These are phyloP conservation scores for Macaca fascicularis DNA, from an alignment of 2,113 vertebrate genomes.

Conservation along the genomic window DNA sequence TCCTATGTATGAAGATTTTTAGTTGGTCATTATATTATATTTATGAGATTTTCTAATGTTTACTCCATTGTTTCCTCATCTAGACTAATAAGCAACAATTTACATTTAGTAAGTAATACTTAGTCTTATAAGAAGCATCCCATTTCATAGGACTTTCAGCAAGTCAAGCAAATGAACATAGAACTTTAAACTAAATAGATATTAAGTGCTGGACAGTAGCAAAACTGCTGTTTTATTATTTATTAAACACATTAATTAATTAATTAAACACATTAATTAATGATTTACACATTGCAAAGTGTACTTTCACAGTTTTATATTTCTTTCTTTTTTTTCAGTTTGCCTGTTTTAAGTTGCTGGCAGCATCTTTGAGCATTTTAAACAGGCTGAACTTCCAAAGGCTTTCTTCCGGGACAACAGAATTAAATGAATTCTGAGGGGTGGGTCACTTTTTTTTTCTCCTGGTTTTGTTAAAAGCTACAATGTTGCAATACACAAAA, in stretches of 20 bases:
- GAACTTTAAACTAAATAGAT: neutral
- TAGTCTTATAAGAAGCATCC: neutral
- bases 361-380: neutral
- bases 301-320: neutral
- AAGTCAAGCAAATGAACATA: neutral
- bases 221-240: neutral
- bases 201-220: neutral
- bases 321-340: neutral
- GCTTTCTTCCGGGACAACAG: neutral
- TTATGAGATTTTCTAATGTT: slow-evolving; percentile 31
- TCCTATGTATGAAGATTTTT: neutral
- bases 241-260: neutral
- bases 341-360: neutral
- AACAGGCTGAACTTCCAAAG: neutral
- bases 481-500: neutral
- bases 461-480: neutral
- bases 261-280: neutral
- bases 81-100: neutral
- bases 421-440: neutral
- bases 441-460: neutral
- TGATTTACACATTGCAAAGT: neutral
- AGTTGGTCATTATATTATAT: neutral
- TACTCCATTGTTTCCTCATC: slow-evolving; percentile 13
- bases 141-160: neutral
- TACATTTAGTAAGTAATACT: neutral